Base-by-base conservation (phyloP, 2,888 invertebrate species). In the Leptinotarsa peninsularis region DNA sequence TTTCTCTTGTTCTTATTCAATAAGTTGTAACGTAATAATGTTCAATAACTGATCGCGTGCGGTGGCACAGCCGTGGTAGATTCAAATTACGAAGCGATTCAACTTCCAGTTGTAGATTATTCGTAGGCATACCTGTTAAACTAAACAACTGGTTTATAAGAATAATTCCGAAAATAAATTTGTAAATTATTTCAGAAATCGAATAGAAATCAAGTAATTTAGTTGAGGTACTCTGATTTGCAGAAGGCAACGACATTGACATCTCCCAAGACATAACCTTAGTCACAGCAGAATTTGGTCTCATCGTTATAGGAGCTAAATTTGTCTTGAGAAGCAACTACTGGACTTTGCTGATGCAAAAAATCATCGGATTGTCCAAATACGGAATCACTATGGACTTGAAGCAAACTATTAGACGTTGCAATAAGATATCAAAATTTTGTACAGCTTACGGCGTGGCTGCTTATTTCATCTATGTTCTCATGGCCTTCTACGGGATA, bases 401-500 rank as follows among this genome's bases (percentile, higher is more conserved):
- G 10, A 4, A 43, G 33, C 10, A 17, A 15, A 43, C 63, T 1
- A 63, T 63, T 0, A 43, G n/a, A 5, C 15, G 63, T 33, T 63
- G 63, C 43, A 63, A 63, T n/a, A 63, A 27, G 15, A 4, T 33
- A 17, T 63, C 63, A 0, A 63, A 43, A 13, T 2, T 63, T 2
- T 33, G 17, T 33, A 13, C 33, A 13, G n/a, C n/a, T 4, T 63
- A 63, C 43, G 27, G 43, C 10, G 10, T 27, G 3, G 4, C 33
- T 33, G 15, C 33, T 43, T 33, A 33, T 14, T 4, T 33, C 7
- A 17, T n/a, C 7, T 75, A 75, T 52, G 60, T 17, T 5, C 18
- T n/a, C 4, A 50, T 73, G 3, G 69, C 76, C 5, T 73, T 75
- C 33, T 33, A 72, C n/a, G 63, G 73, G 17, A 52, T 75, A 21